Percentiles rank a stretch among this genome's conserved stretches.
phyloP scores from a whole-genome alignment of 1,140 invertebrate species.

The Colletes gigas region DNA sequence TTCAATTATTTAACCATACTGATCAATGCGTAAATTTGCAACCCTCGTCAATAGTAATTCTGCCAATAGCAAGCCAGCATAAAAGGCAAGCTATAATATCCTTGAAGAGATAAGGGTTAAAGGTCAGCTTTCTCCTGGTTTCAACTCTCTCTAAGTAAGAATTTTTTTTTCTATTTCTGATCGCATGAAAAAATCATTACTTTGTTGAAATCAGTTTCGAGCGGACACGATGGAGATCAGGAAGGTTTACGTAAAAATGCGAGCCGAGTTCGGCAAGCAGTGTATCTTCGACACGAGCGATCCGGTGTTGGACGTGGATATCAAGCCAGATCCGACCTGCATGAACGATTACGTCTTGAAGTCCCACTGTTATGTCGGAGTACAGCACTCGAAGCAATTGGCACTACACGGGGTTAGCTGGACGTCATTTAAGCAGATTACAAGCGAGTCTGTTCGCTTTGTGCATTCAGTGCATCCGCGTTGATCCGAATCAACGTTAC shows the following conservation, averaged over 20 bases:
- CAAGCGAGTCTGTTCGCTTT: background rate
- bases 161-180: too few relatives aligned
- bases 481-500: background rate
- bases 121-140: too few relatives aligned
- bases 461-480: constrained; percentile 8
- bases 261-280: constrained; percentile 87
- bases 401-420: constrained; percentile 84
- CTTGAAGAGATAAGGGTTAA: too few relatives aligned
- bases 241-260: constrained; percentile 85
- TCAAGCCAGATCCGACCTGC: constrained; percentile 85
- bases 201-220: background rate
- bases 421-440: constrained; percentile 38
- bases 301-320: constrained; percentile 87
- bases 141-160: too few relatives aligned
- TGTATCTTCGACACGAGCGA: constrained; percentile 87
- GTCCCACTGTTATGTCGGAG: constrained; percentile 83
- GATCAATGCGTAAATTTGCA: too few relatives aligned
- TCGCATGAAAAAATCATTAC: too few relatives aligned
- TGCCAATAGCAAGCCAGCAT: too few relatives aligned
- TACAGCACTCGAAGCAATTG: constrained; percentile 84
- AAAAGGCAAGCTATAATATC: too few relatives aligned
- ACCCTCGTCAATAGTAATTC: too few relatives aligned
- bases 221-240: constrained; percentile 81
- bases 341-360: constrained; percentile 86
- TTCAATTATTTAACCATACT: too few relatives aligned